Evolutionary conservation across 2,888 invertebrate genomes (phyloP), one percentile per base, ranked within the genome.

Genomic region (Caenorhabditis plicata): DNA sequence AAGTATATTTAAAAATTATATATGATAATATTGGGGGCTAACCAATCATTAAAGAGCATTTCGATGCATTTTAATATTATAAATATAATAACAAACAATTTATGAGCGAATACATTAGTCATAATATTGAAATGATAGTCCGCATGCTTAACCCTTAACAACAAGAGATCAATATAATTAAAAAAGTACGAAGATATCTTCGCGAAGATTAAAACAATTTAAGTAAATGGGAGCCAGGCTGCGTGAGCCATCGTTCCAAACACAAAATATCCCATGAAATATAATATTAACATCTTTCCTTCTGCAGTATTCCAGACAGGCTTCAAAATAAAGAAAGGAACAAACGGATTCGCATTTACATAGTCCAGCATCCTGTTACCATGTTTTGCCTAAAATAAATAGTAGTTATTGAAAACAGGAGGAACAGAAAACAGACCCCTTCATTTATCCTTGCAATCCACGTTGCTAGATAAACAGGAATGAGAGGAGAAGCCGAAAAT

Each of bases 181-280:
- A 25, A 43, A 35, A 43, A n/a, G 19, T n/a, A 26, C 41, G 33
- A 43, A n/a, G n/a, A 19, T 19, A 15, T 26, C 26, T 13, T 17
- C 26, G 20, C 27, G 20, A 32, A 25, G 29, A 13, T 39, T 31
- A 40, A 17, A 29, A 36, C 15, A 2, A 19, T 22, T 64, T 49
- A 75, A 19, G 73, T 70, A 42, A 71, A 75, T 26, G 77, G 77
- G 9, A 77, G 50, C 66, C 73, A 76, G 38, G 71, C 76, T 25
- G 73, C 69, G 43, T 74, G 73, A n/a, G 68, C 43, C 43, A 69
- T 61, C 15, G 76, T 73, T 20, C 76, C 76, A 25, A 72, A 39
- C 17, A 71, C 46, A 44, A 64, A 72, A 51, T 70, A 76, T 7
- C 57, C 67, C 9, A 77, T 23, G 29, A 77, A 55, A 40, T 77